Base-by-base conservation (phyloP, 2,888 invertebrate species). In the Lasioglossum villosulum region DNA sequence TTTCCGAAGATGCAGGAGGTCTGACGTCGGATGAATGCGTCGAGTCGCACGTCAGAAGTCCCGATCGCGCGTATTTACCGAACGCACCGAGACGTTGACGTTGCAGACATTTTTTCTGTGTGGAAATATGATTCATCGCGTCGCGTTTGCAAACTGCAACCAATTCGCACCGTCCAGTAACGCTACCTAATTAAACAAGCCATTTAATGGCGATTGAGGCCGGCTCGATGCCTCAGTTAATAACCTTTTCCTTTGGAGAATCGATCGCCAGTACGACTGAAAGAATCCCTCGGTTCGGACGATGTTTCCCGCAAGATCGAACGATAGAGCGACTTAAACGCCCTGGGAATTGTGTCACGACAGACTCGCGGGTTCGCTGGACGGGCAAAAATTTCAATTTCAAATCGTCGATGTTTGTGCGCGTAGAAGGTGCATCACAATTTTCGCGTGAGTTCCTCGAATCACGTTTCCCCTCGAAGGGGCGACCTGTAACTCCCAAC, bases 1-100 rank as follows among this genome's bases (percentile, higher is more conserved):
- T 56, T n/a, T 27, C 27, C 23, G 4, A n/a, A 27, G 27, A 59
- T 59, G 27, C n/a, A 4, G n/a, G 59, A 4, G 23, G 27, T 45
- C 45, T 8, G 19, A 8, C 75, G 59, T 23, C 23, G 52, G 85
- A 82, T 85, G 82, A 85, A n/a, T 30, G 12, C 68, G 72, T 80
- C 77, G 84, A 85, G 72, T 73, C 30, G 70, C 27, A 42, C 45
- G 52, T 77, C 74, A 63, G 16, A 42, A 73, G 27, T 37, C 70
- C 16, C 27, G 76, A 59, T 71, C 76, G 52, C 37, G 68, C 73
- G 48, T 86, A 80, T 88, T 88, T 85, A 70, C 80, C 75, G 77
- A 83, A 85, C 75, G 76, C 56, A 88, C 59, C 48, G 45, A 52
- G n/a, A 3, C 52, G 52, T 52, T 23, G 52, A 23, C 30, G 42